Conservation (phyloP, 2,797 vertebrate species). For the Gambelia wislizenii region DNA sequence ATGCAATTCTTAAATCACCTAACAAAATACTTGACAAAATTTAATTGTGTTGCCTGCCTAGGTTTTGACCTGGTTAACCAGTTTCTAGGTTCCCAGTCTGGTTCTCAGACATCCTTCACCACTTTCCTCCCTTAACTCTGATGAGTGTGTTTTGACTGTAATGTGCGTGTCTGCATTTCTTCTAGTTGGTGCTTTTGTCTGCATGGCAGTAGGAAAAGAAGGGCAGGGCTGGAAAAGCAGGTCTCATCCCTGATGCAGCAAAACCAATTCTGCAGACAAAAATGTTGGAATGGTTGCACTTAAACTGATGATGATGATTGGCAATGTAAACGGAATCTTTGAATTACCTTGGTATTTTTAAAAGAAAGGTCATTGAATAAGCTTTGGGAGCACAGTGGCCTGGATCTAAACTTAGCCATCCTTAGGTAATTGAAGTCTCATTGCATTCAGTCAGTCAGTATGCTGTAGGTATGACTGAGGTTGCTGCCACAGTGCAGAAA, state of each 20-base stretch:
- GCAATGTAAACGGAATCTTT: not conserved
- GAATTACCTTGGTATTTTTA: not conserved
- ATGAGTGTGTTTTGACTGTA: slow-evolving; percentile 2
- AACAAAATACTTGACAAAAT: not conserved
- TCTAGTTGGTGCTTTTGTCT: slow-evolving; percentile 10
- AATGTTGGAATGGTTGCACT: not conserved
- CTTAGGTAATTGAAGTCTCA: not conserved
- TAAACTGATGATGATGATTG: slow-evolving; percentile 3
- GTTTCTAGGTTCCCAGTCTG: not conserved
- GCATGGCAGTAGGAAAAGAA: slow-evolving; percentile 23
- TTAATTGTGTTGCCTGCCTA: not conserved
- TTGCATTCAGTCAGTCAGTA: not conserved
- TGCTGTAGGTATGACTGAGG: not conserved
- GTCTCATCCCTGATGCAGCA: not conserved
- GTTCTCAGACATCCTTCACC: not conserved
- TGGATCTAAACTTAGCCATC: not conserved
- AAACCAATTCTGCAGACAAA: slow-evolving; percentile 26
- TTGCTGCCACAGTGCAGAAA: too few species aligned
- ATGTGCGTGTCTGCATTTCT: slow-evolving; percentile 21
- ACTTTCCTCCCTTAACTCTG: not conserved
- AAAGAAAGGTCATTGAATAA: not conserved
- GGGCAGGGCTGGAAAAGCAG: slow-evolving; percentile 53
- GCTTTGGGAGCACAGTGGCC: not conserved
- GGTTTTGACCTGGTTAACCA: slow-evolving; percentile 18
- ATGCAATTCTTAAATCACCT: not conserved